These are phyloP conservation scores for Brachypalpus laphriformis DNA, from an alignment of 2,888 invertebrate species.

Conservation along the genomic window DNA sequence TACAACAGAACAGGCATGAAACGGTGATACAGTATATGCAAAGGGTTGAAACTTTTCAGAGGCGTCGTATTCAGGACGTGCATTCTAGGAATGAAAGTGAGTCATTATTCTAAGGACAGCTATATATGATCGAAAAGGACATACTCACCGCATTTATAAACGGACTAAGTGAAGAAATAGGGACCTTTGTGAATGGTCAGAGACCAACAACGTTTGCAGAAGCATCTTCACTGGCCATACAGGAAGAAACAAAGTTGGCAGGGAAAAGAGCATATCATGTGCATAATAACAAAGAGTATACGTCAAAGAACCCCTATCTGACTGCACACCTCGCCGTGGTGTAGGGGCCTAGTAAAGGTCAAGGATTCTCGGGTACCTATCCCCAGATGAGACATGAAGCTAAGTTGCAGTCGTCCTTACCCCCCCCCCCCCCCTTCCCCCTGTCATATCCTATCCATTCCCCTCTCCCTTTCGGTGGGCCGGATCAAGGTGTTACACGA, in stretches of 20 bases:
- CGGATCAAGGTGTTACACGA: too few species aligned
- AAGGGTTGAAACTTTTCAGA: slow-evolving; percentile 17
- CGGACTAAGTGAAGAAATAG: slow-evolving; percentile 16
- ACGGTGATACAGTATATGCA: slow-evolving; percentile 14
- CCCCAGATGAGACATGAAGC: too few species aligned
- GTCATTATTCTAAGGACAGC: slow-evolving; percentile 13
- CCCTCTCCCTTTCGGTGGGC: too few species aligned
- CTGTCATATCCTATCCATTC: too few species aligned
- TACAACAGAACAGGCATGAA: slow-evolving; percentile 16
- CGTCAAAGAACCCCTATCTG: too few species aligned
- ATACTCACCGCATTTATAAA: slow-evolving; percentile 25
- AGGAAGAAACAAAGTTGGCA: slow-evolving; percentile 3
- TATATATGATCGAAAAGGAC: slow-evolving; percentile 25
- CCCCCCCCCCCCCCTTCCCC: too few species aligned
- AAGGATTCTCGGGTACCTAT: too few species aligned
- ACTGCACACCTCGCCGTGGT: too few species aligned
- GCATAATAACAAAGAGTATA: not conserved
- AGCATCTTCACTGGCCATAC: slow-evolving; percentile 25
- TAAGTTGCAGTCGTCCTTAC: too few species aligned
- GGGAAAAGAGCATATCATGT: slow-evolving; percentile 4
- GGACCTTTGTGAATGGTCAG: slow-evolving; percentile 20
- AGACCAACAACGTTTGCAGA: slow-evolving; percentile 20
- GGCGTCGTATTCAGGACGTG: slow-evolving; percentile 20
- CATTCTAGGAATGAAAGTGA: slow-evolving; percentile 12
- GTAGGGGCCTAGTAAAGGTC: too few species aligned